These are phyloP conservation scores for Clytia hemisphaerica DNA, from an alignment of 30 jellyfish, hydroid and myxozoan genomes.

Conservation along the genomic window DNA sequence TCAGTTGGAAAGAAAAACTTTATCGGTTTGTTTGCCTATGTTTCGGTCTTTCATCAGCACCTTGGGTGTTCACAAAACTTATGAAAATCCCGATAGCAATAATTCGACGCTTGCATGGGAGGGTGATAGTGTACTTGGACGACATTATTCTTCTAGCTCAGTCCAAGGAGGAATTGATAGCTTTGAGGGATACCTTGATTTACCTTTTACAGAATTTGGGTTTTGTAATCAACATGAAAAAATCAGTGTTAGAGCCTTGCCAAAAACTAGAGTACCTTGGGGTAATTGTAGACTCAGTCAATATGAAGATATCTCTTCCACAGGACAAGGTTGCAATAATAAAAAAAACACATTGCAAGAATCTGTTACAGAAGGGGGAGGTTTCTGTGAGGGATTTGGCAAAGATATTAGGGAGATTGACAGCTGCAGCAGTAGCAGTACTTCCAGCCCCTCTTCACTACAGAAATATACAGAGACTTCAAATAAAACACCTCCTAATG, in stretches of 20 bases:
- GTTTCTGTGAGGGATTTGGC: slow-evolving; percentile 1
- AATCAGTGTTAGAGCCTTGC: neutral
- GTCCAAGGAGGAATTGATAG: neutral
- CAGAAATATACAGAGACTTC: neutral
- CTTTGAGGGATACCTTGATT: neutral
- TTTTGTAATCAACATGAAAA: neutral
- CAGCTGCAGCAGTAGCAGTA: neutral
- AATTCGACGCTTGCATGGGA: neutral
- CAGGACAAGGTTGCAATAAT: neutral
- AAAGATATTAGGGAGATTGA: neutral
- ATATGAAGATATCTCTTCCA: neutral
- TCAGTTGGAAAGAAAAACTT: no score
- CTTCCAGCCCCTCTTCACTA: neutral
- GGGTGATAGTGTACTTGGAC: neutral
- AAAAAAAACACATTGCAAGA: neutral
- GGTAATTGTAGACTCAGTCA: neutral
- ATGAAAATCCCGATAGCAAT: neutral
- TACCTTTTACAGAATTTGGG: neutral
- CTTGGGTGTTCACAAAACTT: slow-evolving; percentile 1
- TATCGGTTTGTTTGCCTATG: slow-evolving; percentile 6
- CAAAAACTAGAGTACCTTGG: neutral
- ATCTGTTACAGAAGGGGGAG: neutral
- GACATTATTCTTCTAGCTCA: neutral
- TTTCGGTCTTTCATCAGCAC: neutral
- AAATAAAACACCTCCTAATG: neutral